Evolutionary conservation across 2,797 vertebrate genomes (phyloP).

Genomic region (Rhinophrynus dorsalis): DNA sequence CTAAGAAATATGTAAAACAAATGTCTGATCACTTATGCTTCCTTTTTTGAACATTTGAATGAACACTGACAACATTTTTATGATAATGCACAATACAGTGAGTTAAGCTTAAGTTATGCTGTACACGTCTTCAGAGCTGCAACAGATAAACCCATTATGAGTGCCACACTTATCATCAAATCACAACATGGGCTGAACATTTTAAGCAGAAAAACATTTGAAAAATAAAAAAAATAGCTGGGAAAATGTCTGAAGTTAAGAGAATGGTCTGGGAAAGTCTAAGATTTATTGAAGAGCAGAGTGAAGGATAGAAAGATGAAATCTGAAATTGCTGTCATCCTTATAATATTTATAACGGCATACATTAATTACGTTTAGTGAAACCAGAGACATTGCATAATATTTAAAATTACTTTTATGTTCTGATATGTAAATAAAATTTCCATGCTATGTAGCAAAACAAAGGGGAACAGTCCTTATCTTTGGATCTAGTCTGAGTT

Average conservation of each 20-base stretch:
- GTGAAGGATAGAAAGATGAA: conserved; percentile 39
- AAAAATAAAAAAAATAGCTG: not conserved
- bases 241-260: not conserved
- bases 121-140: not conserved
- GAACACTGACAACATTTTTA: not conserved
- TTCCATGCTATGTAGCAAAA: conserved; percentile 71
- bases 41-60: too few relatives aligned
- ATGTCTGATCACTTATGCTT: too few relatives aligned
- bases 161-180: not conserved
- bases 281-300: not conserved
- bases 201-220: not conserved
- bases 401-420: conserved; percentile 71
- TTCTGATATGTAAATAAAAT: conserved; percentile 71
- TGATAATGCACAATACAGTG: not conserved
- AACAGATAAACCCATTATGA: conserved; percentile 17
- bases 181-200: not conserved
- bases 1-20: too few relatives aligned
- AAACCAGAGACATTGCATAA: conserved; percentile 65
- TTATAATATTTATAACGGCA: conserved; percentile 36
- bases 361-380: conserved; percentile 49
- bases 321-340: conserved; percentile 26
- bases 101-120: not conserved
- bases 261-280: not conserved
- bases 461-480: conserved; percentile 57
- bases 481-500: conserved; percentile 66